phyloP scores from a whole-genome alignment of 2,888 invertebrate species.

The Dryocosmus kuriphilus region DNA sequence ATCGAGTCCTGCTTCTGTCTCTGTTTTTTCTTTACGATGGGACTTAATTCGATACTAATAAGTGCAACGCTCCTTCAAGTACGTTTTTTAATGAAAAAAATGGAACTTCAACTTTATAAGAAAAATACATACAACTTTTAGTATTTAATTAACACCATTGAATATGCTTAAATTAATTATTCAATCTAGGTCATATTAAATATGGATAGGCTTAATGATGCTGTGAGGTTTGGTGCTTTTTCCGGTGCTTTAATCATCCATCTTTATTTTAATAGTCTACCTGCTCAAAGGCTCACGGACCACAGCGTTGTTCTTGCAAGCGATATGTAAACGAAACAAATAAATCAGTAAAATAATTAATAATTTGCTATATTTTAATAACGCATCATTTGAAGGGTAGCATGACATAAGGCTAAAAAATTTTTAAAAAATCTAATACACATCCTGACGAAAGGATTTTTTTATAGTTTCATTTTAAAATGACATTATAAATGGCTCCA shows the following conservation, averaged over 20 bases:
- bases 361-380: too few relatives aligned
- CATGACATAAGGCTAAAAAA: too few relatives aligned
- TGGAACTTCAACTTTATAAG: neutral
- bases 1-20: constrained; percentile 3
- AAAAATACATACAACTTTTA: neutral
- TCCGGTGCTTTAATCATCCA: neutral
- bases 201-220: neutral
- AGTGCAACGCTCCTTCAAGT: neutral
- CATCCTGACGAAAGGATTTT: too few relatives aligned
- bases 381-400: too few relatives aligned
- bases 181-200: neutral
- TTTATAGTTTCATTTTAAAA: too few relatives aligned
- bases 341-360: too few relatives aligned
- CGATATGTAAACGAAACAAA: neutral
- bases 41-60: neutral
- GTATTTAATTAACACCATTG: neutral
- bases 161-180: neutral
- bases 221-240: neutral
- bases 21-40: neutral
- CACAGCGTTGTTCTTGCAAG: neutral
- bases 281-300: neutral
- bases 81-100: neutral
- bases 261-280: neutral
- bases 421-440: too few relatives aligned
- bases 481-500: too few relatives aligned